Evolutionary conservation across 2,113 vertebrate genomes (phyloP).

Genomic region (Murina feae): DNA sequence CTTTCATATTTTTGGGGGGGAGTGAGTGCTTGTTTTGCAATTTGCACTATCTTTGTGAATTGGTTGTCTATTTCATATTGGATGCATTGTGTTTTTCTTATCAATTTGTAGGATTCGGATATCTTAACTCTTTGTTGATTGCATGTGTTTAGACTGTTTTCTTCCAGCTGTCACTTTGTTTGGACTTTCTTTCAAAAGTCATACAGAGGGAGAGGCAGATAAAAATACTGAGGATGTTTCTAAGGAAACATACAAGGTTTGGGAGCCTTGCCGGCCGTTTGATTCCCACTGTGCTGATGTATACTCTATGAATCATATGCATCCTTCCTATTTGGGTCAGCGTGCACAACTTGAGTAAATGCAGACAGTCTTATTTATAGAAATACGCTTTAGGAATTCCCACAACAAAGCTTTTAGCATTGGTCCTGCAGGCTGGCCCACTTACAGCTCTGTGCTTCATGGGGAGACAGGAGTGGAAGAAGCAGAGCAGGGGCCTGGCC

Average conservation of each 20-base stretch:
- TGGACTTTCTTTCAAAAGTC: background rate
- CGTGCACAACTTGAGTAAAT: constrained; percentile 30
- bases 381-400: constrained; percentile 49
- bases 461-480: background rate
- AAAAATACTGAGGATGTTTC: background rate
- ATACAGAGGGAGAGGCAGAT: background rate
- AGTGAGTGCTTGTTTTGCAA: background rate
- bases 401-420: constrained; percentile 58
- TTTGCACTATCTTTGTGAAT: background rate
- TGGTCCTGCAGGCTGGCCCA: constrained; percentile 20
- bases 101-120: background rate
- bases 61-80: background rate
- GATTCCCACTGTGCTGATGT: background rate
- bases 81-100: background rate
- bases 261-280: accelerated
- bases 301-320: constrained; percentile 33
- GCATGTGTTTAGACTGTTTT: background rate
- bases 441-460: constrained; percentile 21
- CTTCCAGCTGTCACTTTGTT: background rate
- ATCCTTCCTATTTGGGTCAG: constrained; percentile 65
- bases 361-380: constrained; percentile 57
- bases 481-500: background rate
- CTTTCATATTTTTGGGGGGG: background rate
- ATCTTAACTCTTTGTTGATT: background rate
- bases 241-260: background rate